Evolutionary conservation across 2,797 vertebrate species (phyloP).

Genomic region (Acanthurus leucopareius): DNA sequence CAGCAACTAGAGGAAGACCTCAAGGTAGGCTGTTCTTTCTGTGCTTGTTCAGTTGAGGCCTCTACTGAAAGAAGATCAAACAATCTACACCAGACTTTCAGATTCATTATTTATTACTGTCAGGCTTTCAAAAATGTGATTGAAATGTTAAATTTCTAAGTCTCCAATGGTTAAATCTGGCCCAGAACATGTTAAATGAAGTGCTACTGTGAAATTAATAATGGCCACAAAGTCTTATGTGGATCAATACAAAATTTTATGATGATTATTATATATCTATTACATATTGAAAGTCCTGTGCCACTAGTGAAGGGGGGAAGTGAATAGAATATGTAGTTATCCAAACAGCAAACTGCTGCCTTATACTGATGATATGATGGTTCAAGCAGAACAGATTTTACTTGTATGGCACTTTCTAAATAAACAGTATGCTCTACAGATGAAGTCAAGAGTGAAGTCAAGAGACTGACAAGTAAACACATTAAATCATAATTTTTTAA

Average conservation of each 20-base stretch:
- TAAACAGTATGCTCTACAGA: background rate
- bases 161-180: background rate
- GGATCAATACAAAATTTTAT: background rate
- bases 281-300: background rate
- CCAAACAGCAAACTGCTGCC: too few relatives aligned
- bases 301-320: background rate
- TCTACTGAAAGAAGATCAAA: background rate
- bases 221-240: background rate
- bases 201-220: background rate
- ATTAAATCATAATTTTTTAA: background rate
- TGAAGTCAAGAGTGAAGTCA: background rate
- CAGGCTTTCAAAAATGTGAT: background rate
- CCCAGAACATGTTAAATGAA: background rate
- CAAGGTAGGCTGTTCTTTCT: conserved; percentile 70
- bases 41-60: background rate
- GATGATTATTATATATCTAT: background rate
- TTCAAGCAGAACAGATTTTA: background rate
- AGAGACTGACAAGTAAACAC: background rate
- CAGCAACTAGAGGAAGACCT: conserved; percentile 98
- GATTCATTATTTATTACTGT: background rate
- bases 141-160: background rate
- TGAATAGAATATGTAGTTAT: background rate
- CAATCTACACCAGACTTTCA: background rate
- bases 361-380: too few relatives aligned
- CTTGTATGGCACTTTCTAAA: background rate